Evolutionary conservation across 2,113 vertebrate genomes (phyloP).

Genomic region (Suricata suricatta): DNA sequence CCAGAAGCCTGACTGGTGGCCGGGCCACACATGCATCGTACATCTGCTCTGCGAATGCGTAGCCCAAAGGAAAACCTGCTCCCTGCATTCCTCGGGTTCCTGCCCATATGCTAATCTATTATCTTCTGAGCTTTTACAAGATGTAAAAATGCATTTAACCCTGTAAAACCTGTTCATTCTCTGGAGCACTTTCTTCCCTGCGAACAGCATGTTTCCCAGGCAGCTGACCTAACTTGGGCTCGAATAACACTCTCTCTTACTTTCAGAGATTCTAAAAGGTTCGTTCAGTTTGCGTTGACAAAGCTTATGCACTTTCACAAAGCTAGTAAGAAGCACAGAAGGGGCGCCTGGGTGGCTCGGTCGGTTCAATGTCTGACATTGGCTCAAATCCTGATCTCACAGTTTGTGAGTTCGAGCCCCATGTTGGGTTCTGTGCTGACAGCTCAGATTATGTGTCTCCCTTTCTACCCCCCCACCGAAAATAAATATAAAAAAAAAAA

Average conservation of each 20-base stretch:
- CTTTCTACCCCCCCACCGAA: too few relatives aligned
- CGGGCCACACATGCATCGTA: background rate
- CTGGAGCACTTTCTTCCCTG: background rate
- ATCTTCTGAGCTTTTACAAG: background rate
- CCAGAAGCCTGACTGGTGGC: background rate
- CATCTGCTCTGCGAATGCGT: background rate
- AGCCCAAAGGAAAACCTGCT: background rate
- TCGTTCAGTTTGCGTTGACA: background rate
- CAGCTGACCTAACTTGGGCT: background rate
- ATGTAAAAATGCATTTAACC: background rate
- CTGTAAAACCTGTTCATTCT: background rate
- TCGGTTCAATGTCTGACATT: too few relatives aligned
- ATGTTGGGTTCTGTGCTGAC: too few relatives aligned
- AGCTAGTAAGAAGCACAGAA: background rate
- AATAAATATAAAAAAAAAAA: too few relatives aligned
- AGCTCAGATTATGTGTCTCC: too few relatives aligned
- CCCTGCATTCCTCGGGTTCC: background rate
- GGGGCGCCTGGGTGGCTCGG: too few relatives aligned
- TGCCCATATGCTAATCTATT: background rate
- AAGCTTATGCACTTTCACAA: background rate
- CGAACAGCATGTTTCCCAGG: background rate
- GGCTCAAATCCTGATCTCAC: too few relatives aligned
- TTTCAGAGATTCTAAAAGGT: background rate
- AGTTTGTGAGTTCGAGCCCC: too few relatives aligned
- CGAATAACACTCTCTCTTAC: background rate